Conservation (phyloP, 2,888 invertebrate species). For the Ptychoptera contaminata region DNA sequence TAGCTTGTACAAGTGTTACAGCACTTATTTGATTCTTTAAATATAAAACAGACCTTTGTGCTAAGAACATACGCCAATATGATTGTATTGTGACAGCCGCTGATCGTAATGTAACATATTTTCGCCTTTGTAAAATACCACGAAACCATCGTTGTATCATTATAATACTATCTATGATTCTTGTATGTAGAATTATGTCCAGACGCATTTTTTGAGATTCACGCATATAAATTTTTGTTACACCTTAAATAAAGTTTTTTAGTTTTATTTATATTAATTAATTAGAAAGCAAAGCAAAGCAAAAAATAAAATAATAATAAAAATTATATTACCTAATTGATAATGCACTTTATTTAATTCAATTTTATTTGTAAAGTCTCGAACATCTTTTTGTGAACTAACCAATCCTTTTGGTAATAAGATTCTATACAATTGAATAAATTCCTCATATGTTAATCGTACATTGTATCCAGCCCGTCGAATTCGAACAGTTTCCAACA, state of each 20-base stretch:
- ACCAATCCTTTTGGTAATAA: constrained; percentile 72
- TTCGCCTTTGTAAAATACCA: constrained; percentile 58
- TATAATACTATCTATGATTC: constrained; percentile 84
- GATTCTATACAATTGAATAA: constrained; percentile 83
- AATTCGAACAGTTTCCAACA: constrained; percentile 91
- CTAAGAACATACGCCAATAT: constrained; percentile 47
- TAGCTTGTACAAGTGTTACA: constrained; percentile 56
- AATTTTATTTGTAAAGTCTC: constrained; percentile 65
- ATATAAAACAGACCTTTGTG: constrained; percentile 37
- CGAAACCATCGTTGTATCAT: constrained; percentile 86
- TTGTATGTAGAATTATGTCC: constrained; percentile 82
- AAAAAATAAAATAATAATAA: neutral
- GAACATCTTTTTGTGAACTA: constrained; percentile 74
- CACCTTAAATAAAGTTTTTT: too few species aligned
- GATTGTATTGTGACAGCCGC: constrained; percentile 66
- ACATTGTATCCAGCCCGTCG: constrained; percentile 92
- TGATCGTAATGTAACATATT: constrained; percentile 56
- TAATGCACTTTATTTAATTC: constrained; percentile 81
- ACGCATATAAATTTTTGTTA: constrained; percentile 81
- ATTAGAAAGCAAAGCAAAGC: neutral
- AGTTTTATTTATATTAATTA: too few species aligned
- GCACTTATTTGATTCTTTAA: constrained; percentile 37
- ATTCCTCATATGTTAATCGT: constrained; percentile 83
- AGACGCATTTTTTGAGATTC: constrained; percentile 87
- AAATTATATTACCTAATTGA: constrained; percentile 48